Base-by-base conservation (phyloP, 92 coral and sea anemone genomes). In the Ricordea florida region DNA sequence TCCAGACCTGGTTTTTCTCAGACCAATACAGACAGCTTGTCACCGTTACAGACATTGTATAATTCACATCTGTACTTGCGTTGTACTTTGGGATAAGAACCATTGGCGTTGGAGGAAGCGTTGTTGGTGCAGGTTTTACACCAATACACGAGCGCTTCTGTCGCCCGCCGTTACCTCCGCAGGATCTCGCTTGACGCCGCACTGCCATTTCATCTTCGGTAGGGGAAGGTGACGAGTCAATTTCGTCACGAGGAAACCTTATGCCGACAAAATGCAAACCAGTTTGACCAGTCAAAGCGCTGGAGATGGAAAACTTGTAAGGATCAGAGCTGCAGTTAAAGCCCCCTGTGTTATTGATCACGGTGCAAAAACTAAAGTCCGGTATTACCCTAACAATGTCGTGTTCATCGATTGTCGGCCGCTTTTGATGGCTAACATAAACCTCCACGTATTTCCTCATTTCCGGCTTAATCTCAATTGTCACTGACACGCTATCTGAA, bases 91-190 rank as follows among this genome's bases (percentile, higher is more conserved):
- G 97, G 18, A 91, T 74, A 0, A 91, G 30, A 21, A 91, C 80
- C 35, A 72, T 67, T 33, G 93, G 86, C 24, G 88, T 84, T 10
- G 97, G 93, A 10, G 97, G 69, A 32, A 87, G 87, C 9, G 97
- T 91, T 18, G 97, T 89, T 8, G 97, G 97, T 40, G 97, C 93
- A 66, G 66, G 76, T 58, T 91, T 91, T 29, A 91, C 93, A 34
- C 97, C 97, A 53, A 91, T 51, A 72, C 97, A 91, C 3, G 81
- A 66, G 4, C 97, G 76, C 72, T 91, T 91, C 86, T 83, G 85
- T 14, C 97, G 52, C 14, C 90, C 93, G 52, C 75, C 89, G 62
- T 91, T 93, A 75, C 83, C 71, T 48, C 42, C 57, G 31, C 97
- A 91, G 22, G 81, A 90, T 14, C 93, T 73, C 38, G 80, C 72